Conservation (phyloP, 2,797 vertebrate genomes). For the Anguilla anguilla region DNA sequence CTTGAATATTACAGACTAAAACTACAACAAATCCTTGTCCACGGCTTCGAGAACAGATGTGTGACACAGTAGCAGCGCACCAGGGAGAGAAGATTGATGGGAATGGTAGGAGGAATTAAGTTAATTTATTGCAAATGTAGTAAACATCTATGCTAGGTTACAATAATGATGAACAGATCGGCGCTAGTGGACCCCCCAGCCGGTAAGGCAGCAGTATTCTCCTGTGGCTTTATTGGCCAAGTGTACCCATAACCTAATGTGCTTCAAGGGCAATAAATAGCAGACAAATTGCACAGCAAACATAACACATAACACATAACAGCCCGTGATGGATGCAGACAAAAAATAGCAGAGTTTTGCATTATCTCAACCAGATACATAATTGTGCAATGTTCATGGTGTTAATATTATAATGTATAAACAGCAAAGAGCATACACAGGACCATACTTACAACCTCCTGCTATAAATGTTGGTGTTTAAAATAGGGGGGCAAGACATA, state of each 20-base stretch:
- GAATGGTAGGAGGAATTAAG: background rate
- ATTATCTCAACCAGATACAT: background rate
- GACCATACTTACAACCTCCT: background rate
- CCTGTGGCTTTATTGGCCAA: slow-evolving; percentile 21
- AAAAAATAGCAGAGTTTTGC: background rate
- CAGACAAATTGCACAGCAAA: slow-evolving; percentile 3
- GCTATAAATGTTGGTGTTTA: background rate
- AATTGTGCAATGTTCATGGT: background rate
- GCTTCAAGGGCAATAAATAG: slow-evolving; percentile 1
- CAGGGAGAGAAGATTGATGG: background rate
- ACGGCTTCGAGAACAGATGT: background rate
- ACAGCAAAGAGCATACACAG: background rate
- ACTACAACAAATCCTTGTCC: slow-evolving; percentile 1
- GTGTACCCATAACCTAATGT: slow-evolving; percentile 4
- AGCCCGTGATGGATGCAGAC: background rate
- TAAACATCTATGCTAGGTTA: slow-evolving; percentile 5
- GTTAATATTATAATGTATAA: background rate
- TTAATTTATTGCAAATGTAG: slow-evolving; percentile 20
- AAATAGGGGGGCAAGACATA: background rate
- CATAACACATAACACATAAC: background rate
- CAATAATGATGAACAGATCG: background rate
- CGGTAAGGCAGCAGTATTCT: background rate
- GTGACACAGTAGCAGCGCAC: background rate
- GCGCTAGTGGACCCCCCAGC: background rate
- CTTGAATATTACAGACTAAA: background rate